These are phyloP conservation scores for Protobothrops mucrosquamatus DNA, from an alignment of 2,113 vertebrate species.

Conservation along the genomic window DNA sequence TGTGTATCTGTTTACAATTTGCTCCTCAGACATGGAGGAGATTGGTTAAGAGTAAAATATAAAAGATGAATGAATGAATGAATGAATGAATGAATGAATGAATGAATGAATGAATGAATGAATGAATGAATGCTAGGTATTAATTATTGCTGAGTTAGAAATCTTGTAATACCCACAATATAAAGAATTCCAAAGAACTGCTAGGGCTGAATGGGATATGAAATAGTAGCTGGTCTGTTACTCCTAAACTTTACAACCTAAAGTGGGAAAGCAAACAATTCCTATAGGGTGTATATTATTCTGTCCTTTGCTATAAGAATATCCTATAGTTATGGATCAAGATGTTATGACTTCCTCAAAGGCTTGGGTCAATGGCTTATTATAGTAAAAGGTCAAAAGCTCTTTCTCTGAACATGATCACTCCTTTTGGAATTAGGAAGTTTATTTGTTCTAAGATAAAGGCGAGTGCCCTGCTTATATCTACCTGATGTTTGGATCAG, in stretches of 20 bases:
- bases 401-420: conserved; percentile 43
- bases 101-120: background rate
- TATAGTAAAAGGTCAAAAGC: conserved; percentile 39
- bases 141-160: background rate
- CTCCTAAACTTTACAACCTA: background rate
- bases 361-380: conserved; percentile 26
- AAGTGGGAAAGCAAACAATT: background rate
- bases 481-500: conserved; percentile 48
- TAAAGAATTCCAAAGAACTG: background rate
- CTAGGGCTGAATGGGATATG: background rate
- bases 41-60: background rate
- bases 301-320: background rate
- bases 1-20: background rate
- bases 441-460: conserved; percentile 65
- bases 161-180: background rate
- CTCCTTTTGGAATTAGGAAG: conserved; percentile 31
- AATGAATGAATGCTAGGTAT: background rate
- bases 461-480: conserved; percentile 49
- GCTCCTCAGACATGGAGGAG: background rate
- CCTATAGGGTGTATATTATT: background rate
- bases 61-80: background rate
- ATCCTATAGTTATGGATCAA: background rate
- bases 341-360: conserved; percentile 51
- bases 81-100: background rate
- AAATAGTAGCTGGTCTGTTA: background rate